These are phyloP conservation scores for Elachura formosa DNA, from an alignment of 2,113 vertebrate species.

Conservation along the genomic window DNA sequence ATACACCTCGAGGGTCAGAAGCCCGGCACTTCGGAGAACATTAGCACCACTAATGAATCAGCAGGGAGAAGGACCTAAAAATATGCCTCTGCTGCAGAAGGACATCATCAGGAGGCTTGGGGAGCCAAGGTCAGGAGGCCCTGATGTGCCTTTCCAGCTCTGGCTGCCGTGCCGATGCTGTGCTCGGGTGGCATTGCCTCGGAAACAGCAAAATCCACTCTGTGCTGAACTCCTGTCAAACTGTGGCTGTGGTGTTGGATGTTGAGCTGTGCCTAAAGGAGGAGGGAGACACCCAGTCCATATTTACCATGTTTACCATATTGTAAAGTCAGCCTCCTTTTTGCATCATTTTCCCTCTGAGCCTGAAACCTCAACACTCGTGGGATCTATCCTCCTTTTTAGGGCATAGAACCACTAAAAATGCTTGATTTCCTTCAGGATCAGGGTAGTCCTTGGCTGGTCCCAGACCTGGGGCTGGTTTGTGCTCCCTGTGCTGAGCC, in stretches of 20 bases:
- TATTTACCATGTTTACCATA: too few relatives aligned
- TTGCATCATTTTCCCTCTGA: not conserved
- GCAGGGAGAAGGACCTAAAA: slow-evolving; percentile 20
- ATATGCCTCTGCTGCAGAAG: not conserved
- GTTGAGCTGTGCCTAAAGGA: not conserved
- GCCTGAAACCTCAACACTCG: not conserved
- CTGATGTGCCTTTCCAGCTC: not conserved
- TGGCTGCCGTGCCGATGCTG: not conserved
- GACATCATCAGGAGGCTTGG: not conserved
- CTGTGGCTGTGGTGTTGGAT: not conserved
- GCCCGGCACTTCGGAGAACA: not conserved
- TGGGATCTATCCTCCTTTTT: not conserved
- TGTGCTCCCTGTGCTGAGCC: not conserved
- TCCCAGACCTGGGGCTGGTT: not conserved
- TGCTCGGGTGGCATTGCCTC: not conserved
- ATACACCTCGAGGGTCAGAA: slow-evolving; percentile 22
- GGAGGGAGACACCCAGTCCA: not conserved
- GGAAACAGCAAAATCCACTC: not conserved
- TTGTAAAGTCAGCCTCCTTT: not conserved
- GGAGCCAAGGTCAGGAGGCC: not conserved
- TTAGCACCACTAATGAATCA: slow-evolving; percentile 42
- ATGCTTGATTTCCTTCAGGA: not conserved
- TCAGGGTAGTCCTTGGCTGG: not conserved
- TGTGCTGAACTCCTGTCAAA: not conserved
- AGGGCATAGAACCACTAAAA: not conserved